phyloP scores from a whole-genome alignment of 37 sponge, comb jelly and placozoan genomes.

The Chondrilla cf. caribensis region DNA sequence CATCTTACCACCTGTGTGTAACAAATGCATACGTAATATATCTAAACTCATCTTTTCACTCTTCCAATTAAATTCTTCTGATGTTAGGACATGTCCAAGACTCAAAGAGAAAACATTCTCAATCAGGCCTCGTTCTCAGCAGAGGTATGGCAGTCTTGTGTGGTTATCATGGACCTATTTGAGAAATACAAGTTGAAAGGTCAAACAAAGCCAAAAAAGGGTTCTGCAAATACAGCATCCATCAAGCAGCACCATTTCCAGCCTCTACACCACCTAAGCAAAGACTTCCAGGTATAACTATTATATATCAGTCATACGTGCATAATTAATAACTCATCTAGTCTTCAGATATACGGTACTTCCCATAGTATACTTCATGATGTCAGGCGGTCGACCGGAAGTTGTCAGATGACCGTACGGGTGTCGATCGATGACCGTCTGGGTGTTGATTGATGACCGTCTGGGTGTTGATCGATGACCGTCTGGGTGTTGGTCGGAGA shows the following conservation, averaged over 20 bases:
- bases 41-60: background rate
- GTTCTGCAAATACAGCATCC: background rate
- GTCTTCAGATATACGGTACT: too few relatives aligned
- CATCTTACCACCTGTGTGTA: conserved; percentile 12
- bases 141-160: background rate
- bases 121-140: conserved; percentile 6
- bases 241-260: conserved; percentile 13
- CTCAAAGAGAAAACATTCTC: background rate
- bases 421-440: too few relatives aligned
- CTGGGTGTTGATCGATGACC: too few relatives aligned
- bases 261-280: conserved; percentile 15
- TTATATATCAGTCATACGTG: too few relatives aligned
- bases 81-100: conserved; percentile 5
- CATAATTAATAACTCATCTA: too few relatives aligned
- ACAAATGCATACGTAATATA: background rate
- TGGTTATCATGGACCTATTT: background rate
- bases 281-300: background rate
- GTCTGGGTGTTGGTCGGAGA: too few relatives aligned
- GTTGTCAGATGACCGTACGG: too few relatives aligned
- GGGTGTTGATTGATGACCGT: too few relatives aligned
- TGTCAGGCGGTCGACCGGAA: too few relatives aligned
- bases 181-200: background rate
- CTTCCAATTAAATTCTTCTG: background rate
- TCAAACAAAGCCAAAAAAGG: background rate
- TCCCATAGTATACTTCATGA: too few relatives aligned